These are phyloP conservation scores for Coendou prehensilis DNA, from an alignment of 2,797 vertebrate species.

Conservation along the genomic window DNA sequence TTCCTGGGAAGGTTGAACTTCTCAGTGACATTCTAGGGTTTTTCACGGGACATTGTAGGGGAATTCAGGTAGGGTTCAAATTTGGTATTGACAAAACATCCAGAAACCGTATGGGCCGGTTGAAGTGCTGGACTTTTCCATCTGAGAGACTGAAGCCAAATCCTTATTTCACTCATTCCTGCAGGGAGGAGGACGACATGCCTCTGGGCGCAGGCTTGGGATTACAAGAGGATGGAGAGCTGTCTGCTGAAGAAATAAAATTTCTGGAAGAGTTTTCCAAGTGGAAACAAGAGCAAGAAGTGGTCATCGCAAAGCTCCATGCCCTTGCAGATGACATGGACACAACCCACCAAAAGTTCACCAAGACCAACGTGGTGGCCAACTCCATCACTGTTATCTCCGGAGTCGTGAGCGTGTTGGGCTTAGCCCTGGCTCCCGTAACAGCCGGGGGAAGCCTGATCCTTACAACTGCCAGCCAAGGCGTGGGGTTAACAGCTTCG, in stretches of 20 bases:
- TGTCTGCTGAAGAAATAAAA: background rate
- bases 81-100: too few relatives aligned
- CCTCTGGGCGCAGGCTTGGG: background rate
- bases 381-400: background rate
- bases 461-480: background rate
- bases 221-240: rapidly evolving
- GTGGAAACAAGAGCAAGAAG: background rate
- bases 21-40: background rate
- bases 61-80: background rate
- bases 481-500: background rate
- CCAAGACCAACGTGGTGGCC: background rate
- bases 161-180: background rate
- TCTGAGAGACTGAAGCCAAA: background rate
- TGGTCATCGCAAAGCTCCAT: background rate
- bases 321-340: conserved; percentile 45
- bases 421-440: conserved; percentile 39
- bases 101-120: background rate
- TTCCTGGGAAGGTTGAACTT: background rate
- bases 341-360: background rate
- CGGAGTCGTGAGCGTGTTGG: conserved; percentile 21
- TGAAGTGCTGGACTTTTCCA: background rate
- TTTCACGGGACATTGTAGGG: background rate
- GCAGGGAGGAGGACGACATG: background rate
- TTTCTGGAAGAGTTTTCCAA: conserved; percentile 65
- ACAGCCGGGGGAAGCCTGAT: conserved; percentile 69